Evolutionary conservation across 2,113 vertebrate species (phyloP).

Genomic region (Gymnorhina tibicen): DNA sequence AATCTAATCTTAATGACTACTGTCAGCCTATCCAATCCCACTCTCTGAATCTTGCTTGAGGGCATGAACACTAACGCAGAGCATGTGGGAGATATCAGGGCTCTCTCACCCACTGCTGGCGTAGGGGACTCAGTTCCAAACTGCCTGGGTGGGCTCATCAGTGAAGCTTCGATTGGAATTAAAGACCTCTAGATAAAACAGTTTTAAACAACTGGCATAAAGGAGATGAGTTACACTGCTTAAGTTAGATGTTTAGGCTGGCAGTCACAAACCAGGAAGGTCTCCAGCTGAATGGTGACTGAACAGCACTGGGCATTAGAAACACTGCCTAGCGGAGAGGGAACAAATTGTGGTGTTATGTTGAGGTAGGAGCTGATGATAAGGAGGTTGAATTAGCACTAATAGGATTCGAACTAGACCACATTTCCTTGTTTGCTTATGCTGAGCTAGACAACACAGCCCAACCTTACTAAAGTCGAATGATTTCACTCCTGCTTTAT

Average conservation of each 20-base stretch:
- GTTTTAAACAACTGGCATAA: background rate
- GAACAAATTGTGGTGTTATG: background rate
- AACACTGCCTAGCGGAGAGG: background rate
- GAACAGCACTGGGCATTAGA: background rate
- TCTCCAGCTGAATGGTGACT: background rate
- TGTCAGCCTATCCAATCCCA: background rate
- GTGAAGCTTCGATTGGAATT: background rate
- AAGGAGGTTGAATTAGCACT: background rate
- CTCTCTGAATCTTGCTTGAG: background rate
- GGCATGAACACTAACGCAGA: background rate
- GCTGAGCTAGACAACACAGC: background rate
- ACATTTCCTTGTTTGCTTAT: background rate
- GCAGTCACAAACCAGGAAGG: background rate
- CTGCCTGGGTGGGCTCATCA: constrained; percentile 32
- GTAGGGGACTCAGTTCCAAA: background rate
- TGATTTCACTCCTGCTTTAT: background rate
- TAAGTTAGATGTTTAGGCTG: background rate
- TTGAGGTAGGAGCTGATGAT: background rate
- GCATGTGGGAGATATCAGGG: background rate
- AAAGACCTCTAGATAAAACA: background rate
- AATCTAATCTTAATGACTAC: background rate
- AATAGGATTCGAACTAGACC: background rate
- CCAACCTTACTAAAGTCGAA: background rate
- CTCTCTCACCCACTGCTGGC: background rate
- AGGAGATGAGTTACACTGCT: background rate